These are phyloP conservation scores for Sphecodes monilicornis DNA, from an alignment of 2,888 invertebrate species.

Conservation along the genomic window DNA sequence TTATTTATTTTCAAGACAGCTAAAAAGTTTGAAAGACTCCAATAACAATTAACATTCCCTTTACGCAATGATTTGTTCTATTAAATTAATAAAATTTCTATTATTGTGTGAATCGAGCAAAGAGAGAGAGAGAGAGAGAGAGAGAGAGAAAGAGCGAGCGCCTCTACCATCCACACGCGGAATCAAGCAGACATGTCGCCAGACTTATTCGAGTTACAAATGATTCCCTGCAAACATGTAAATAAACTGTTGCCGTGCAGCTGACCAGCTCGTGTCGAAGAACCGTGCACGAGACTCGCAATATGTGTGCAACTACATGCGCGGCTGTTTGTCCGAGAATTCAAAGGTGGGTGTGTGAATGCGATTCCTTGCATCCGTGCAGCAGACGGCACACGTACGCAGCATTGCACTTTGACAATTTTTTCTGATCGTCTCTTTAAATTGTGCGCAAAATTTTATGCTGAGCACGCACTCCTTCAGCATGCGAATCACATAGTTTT, in stretches of 20 bases:
- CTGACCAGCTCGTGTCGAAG: conserved; percentile 74
- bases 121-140: not conserved
- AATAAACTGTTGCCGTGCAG: conserved; percentile 78
- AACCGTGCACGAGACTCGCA: conserved; percentile 66
- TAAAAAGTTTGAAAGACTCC: not conserved
- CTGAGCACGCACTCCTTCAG: not conserved
- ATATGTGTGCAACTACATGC: conserved; percentile 75
- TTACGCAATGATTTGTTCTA: not conserved
- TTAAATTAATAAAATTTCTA: not conserved
- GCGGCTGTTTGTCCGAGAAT: conserved; percentile 68
- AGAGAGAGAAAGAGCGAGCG: conserved; percentile 14
- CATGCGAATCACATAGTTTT: not conserved
- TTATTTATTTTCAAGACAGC: not conserved
- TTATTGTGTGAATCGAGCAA: not conserved
- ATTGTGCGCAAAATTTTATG: conserved; percentile 25
- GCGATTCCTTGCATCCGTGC: not conserved
- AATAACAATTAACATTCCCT: not conserved
- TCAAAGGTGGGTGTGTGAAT: conserved; percentile 76
- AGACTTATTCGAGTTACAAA: conserved; percentile 69
- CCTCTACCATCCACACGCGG: conserved; percentile 50
- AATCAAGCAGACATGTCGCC: conserved; percentile 74
- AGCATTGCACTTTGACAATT: not conserved
- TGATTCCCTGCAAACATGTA: conserved; percentile 73
- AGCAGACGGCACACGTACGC: conserved; percentile 31
- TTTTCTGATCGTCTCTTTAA: not conserved